Evolutionary conservation across 2,888 invertebrate species (phyloP).

Genomic region (Pemphredon lugubris): DNA sequence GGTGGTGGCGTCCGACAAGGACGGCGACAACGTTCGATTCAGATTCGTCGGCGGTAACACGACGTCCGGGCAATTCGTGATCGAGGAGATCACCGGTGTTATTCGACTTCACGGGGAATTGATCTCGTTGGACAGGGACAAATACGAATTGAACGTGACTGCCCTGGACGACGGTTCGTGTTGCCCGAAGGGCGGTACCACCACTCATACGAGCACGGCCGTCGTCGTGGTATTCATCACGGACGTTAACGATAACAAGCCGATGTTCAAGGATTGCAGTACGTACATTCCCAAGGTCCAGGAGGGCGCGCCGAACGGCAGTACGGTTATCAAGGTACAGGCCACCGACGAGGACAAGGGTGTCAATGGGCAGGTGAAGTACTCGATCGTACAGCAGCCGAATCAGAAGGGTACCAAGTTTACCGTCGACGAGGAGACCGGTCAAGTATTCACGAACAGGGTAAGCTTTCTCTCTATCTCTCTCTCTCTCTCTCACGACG

Average conservation of each 20-base stretch:
- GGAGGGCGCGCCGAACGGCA: slow-evolving; percentile 96
- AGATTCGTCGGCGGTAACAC: slow-evolving; percentile 95
- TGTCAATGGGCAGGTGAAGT: slow-evolving; percentile 96
- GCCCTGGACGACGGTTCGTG: slow-evolving; percentile 99
- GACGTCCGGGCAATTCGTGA: slow-evolving; percentile 95
- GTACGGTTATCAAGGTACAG: slow-evolving; percentile 95
- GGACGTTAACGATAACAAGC: slow-evolving; percentile 98
- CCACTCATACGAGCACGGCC: slow-evolving; percentile 95
- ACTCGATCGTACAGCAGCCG: slow-evolving; percentile 97
- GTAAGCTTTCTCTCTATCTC: slow-evolving; percentile 69
- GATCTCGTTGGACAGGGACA: slow-evolving; percentile 94
- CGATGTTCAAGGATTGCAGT: slow-evolving; percentile 95
- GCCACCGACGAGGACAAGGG: slow-evolving; percentile 98
- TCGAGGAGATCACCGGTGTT: slow-evolving; percentile 97
- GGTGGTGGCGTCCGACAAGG: slow-evolving; percentile 98
- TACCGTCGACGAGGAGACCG: slow-evolving; percentile 96
- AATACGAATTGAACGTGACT: slow-evolving; percentile 97
- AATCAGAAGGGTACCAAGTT: slow-evolving; percentile 98
- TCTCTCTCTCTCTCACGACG: too few species aligned
- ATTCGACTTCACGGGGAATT: slow-evolving; percentile 94
- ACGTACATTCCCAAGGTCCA: slow-evolving; percentile 96
- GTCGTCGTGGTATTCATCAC: slow-evolving; percentile 98
- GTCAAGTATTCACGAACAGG: slow-evolving; percentile 96
- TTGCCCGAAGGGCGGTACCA: slow-evolving; percentile 93
- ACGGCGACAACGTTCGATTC: slow-evolving; percentile 97